Evolutionary conservation across 2,797 vertebrate genomes (phyloP).

Genomic region (Pangasius djambal): DNA sequence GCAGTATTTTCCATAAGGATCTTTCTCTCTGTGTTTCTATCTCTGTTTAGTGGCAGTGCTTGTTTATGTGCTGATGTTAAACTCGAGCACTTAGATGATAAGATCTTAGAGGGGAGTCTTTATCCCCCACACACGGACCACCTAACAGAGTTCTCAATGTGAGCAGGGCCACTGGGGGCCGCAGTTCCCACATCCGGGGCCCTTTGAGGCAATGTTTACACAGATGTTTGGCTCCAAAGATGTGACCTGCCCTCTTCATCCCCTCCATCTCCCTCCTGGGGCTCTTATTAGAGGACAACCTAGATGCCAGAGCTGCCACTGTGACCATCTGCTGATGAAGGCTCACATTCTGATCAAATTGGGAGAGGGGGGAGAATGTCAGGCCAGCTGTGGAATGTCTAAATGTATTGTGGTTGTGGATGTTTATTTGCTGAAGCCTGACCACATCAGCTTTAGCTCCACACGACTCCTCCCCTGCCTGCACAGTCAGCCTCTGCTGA

Average conservation of each 20-base stretch:
- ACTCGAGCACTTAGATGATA: conserved; percentile 64
- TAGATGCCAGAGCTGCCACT: conserved; percentile 63
- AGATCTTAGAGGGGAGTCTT: conserved; percentile 40
- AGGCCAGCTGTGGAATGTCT: conserved; percentile 63
- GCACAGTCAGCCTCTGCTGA: not conserved
- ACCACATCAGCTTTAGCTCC: conserved; percentile 42
- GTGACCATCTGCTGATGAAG: conserved; percentile 60
- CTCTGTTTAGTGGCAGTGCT: conserved; percentile 7
- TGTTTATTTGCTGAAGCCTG: conserved; percentile 56
- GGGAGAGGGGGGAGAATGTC: conserved; percentile 48
- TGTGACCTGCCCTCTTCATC: conserved; percentile 62
- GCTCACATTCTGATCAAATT: conserved; percentile 50
- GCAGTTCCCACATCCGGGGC: conserved; percentile 74
- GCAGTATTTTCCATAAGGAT: conserved; percentile 31
- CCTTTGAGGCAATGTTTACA: conserved; percentile 90
- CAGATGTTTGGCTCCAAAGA: conserved; percentile 85
- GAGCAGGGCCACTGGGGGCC: conserved; percentile 74
- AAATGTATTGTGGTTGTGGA: conserved; percentile 46
- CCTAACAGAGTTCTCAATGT: conserved; percentile 60
- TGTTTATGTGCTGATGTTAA: conserved; percentile 59
- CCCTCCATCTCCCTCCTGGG: conserved; percentile 57
- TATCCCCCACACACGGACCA: conserved; percentile 67
- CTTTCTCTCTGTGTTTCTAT: conserved; percentile 12
- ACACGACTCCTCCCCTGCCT: conserved; percentile 23
- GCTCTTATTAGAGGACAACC: conserved; percentile 60